Evolutionary conservation across 2,797 vertebrate genomes (phyloP), one percentile per base, ranked within the genome.

Genomic region (Hydrolagus colliei): DNA sequence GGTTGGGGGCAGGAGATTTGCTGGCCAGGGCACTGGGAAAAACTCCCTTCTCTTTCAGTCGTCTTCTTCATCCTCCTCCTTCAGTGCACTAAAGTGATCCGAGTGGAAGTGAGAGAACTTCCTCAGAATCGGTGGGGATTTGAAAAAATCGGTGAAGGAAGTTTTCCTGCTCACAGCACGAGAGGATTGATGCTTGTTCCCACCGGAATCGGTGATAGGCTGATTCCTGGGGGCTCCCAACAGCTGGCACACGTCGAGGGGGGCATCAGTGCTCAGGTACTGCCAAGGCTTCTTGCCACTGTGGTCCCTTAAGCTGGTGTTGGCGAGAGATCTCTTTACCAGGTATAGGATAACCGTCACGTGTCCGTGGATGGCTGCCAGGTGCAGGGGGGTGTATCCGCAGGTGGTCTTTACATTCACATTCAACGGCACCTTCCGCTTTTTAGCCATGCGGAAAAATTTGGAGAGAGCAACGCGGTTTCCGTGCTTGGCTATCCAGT

Each of bases 401-500:
- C 95, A 94, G 2, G 92, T 91, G 0, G 96, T 96, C 88, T 90
- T 93, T 68, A 91, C 90, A 0, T 99, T 92, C 1, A 96, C 87
- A 0, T 98, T 92, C 2, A 98, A 93, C 11, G 86, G 85, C 89
- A 96, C 71, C 59, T 96, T 95, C 0, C 87, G 86, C 85, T 92
- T 94, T 27, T 76, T 86, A 0, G 96, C 95, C 0, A 94, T 95
- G 0, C 91, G 93, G 65, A 94, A 93, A 75, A 99, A 91, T 4
- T 95, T 95, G 92, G 95, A 95, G 88, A 99, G 93, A 79, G 96
- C 97, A 0, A 91, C 65, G 86, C 94, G 93, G 73, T 95, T 92
- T 0, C 97, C 97, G 0, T 98, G 97, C 88, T 98, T 99, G 79
- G 97, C 96, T 63, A 98, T 94, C 98, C 98, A 99, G 93, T 99